Conservation (phyloP, 2,113 vertebrate species). For the Enhydra lutris region DNA sequence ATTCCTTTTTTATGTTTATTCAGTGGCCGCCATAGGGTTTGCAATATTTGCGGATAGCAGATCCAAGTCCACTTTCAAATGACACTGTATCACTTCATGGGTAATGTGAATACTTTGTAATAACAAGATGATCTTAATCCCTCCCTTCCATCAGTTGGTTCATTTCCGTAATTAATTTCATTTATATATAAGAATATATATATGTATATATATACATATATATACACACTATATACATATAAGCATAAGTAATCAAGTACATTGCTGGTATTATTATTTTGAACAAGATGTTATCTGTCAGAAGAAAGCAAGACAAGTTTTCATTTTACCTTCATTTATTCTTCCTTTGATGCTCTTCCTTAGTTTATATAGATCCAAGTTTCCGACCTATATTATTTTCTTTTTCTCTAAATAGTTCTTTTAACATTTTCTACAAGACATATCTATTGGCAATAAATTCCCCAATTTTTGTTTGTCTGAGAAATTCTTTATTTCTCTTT, state of each 20-base stretch:
- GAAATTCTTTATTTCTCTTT: not conserved
- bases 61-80: not conserved
- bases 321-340: not conserved
- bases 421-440: not conserved
- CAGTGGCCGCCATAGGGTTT: not conserved
- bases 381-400: not conserved
- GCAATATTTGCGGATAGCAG: not conserved
- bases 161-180: not conserved
- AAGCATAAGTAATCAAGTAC: not conserved
- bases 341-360: not conserved
- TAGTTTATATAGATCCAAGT: not conserved
- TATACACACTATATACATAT: not conserved
- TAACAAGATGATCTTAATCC: not conserved
- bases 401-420: not conserved
- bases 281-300: not conserved
- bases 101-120: not conserved
- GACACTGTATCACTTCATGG: not conserved
- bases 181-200: not conserved
- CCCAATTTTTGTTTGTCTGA: not conserved
- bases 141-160: not conserved
- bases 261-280: not conserved
- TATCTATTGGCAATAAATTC: not conserved
- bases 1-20: not conserved
- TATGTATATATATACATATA: not conserved
- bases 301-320: not conserved